Conservation (phyloP, 1,140 invertebrate genomes). For the Oedothorax gibbosus region DNA sequence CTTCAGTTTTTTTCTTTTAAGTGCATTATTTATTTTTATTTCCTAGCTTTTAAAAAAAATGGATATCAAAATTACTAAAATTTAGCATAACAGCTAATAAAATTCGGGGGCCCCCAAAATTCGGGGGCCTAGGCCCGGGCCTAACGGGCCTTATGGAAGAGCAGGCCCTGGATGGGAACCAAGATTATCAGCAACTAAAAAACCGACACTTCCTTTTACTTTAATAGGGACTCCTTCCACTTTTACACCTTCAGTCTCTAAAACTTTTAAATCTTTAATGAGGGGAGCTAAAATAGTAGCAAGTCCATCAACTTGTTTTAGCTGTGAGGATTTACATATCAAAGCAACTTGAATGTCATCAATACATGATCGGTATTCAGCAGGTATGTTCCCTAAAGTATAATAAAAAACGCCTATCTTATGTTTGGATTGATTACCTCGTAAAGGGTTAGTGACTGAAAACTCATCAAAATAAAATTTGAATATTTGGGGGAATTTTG, state of each 20-base stretch:
- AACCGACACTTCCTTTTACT: slow-evolving; percentile 23
- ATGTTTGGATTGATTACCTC: slow-evolving; percentile 21
- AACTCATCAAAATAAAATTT: slow-evolving; percentile 36
- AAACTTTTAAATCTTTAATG: slow-evolving; percentile 1
- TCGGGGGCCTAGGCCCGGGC: no score
- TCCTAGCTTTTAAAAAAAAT: no score
- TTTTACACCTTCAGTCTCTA: slow-evolving; percentile 10
- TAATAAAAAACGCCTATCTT: slow-evolving; percentile 12
- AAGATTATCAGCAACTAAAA: slow-evolving; percentile 12
- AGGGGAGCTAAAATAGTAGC: not conserved
- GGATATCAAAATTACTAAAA: no score
- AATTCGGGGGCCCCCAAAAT: no score
- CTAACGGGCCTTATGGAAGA: no score
- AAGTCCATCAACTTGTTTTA: not conserved
- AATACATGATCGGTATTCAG: not conserved
- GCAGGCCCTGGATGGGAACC: slow-evolving; percentile 11
- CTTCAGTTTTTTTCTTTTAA: no score
- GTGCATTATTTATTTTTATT: no score
- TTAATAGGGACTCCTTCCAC: not conserved
- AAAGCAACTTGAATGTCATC: slow-evolving; percentile 16
- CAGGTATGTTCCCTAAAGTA: slow-evolving; percentile 13
- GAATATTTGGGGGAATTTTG: slow-evolving; percentile 16
- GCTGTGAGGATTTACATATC: not conserved
- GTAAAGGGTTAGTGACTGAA: slow-evolving; percentile 1
- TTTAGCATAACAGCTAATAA: no score